Evolutionary conservation across 2,888 invertebrate species (phyloP).

Genomic region (Diadegma fenestrale): DNA sequence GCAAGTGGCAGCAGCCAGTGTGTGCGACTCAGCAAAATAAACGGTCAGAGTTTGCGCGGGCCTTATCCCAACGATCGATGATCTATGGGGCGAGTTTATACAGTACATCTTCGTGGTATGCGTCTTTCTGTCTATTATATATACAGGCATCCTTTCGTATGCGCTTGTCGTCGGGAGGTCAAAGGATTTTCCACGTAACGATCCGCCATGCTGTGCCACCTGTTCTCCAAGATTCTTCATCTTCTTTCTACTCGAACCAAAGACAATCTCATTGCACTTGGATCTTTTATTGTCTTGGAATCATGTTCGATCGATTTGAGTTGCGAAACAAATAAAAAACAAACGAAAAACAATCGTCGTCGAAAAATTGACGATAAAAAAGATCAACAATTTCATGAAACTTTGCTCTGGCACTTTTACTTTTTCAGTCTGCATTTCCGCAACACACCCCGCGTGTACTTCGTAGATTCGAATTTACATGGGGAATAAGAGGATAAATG

Average conservation of each 20-base stretch:
- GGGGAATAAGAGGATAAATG: constrained; percentile 40
- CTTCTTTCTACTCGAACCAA: constrained; percentile 57
- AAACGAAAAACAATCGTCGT: background rate
- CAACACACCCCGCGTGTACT: background rate
- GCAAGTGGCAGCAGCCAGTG: constrained; percentile 39
- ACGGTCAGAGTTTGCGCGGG: constrained; percentile 54
- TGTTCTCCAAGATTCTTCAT: constrained; percentile 72
- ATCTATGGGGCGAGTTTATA: constrained; percentile 59
- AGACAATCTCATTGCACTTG: constrained; percentile 35
- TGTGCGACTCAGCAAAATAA: constrained; percentile 52
- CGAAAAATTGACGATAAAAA: background rate
- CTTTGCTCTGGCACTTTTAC: background rate
- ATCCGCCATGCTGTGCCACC: constrained; percentile 69
- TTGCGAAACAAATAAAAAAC: background rate
- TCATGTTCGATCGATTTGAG: background rate
- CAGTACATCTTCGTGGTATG: constrained; percentile 31
- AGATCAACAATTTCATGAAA: background rate
- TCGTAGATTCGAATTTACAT: background rate
- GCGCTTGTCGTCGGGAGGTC: constrained; percentile 69
- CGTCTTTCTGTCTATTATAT: constrained; percentile 29
- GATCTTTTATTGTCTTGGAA: constrained; percentile 21
- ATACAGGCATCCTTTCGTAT: constrained; percentile 21
- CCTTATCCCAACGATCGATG: constrained; percentile 66
- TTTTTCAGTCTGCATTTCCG: background rate
- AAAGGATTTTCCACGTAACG: constrained; percentile 75